Evolutionary conservation across 2,797 vertebrate genomes (phyloP), one percentile per base, ranked within the genome.

Genomic region (Protonibea diacanthus): DNA sequence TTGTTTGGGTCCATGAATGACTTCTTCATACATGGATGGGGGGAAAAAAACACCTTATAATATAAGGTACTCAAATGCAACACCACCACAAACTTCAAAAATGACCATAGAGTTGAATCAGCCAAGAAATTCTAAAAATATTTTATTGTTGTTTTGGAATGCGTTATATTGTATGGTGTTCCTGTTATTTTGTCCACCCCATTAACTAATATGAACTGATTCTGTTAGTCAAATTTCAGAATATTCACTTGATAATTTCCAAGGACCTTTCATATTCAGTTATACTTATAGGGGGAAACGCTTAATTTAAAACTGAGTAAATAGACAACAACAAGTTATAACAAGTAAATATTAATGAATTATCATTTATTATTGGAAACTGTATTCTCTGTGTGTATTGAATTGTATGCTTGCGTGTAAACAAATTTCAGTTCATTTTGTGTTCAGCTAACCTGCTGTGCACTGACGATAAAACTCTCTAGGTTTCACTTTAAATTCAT

Each of bases 41-140:
- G 13, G 5, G 53, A 65, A 57, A 21, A 58, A 10, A 38, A 29
- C 18, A 5, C 5, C 12, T 53, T 10, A 15, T 0, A 33, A 21
- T 20, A 17, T 29, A 45, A 63, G n/a, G 45, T 11, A 60, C 45
- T 62, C n/a, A 10, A 59, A 59, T 9, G 57, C 25, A 72, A 58
- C 27, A 55, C 3, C 6, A 23, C 2, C 42, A 38, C 18, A 53
- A 47, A 56, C 27, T 60, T 52, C 12, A 72, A 27, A 66, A 20
- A 6, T 21, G 25, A 29, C 23, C 21, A 27, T 2, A n/a, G 18
- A 74, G 48, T 23, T 61, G 12, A 38, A 59, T 44, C 29, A 29
- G 29, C 29, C 27, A 29, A 29, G 29, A 29, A 29, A 29, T 29
- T 29, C 29, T 29, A 6, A 29, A 29, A 29, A 29, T 29, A 5